A percentile compares a stretch with the other conserved stretches of the same genome.
phyloP scores from a whole-genome alignment of 2,113 vertebrate genomes.

The Perccottus glenii region DNA sequence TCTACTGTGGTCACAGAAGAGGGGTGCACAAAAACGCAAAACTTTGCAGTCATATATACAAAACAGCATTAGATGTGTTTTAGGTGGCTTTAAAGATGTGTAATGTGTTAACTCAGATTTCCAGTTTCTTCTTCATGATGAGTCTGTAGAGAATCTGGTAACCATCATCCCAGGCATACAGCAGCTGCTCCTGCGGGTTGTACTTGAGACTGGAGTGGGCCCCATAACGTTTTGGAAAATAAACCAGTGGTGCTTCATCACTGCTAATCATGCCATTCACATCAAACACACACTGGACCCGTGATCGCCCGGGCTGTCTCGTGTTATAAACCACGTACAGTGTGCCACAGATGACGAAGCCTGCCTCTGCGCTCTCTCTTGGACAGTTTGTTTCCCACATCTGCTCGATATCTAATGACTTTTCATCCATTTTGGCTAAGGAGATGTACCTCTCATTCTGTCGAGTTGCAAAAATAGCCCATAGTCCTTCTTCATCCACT shows the following conservation, averaged over 20 bases:
- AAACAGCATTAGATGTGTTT: no score
- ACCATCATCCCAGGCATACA: constrained; percentile 97
- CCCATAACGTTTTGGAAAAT: constrained; percentile 94
- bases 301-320: constrained; percentile 88
- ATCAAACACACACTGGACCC: constrained; percentile 93
- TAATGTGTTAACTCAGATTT: constrained; percentile 56
- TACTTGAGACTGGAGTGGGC: constrained; percentile 94
- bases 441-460: constrained; percentile 89
- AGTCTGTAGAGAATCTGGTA: constrained; percentile 98
- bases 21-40: no score
- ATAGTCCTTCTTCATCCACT: constrained; percentile 93
- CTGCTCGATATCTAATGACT: constrained; percentile 88
- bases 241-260: constrained; percentile 87
- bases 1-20: no score
- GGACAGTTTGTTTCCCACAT: constrained; percentile 96
- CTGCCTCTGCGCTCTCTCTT: constrained; percentile 90
- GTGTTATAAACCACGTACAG: constrained; percentile 98
- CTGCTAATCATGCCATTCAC: constrained; percentile 87
- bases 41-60: no score
- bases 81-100: background rate
- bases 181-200: constrained; percentile 88
- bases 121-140: constrained; percentile 89
- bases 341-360: constrained; percentile 94
- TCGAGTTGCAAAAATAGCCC: constrained; percentile 90
- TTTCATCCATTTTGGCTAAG: constrained; percentile 90